phyloP scores from a whole-genome alignment of 2,888 invertebrate species.

The Pandemis cinnamomeana region DNA sequence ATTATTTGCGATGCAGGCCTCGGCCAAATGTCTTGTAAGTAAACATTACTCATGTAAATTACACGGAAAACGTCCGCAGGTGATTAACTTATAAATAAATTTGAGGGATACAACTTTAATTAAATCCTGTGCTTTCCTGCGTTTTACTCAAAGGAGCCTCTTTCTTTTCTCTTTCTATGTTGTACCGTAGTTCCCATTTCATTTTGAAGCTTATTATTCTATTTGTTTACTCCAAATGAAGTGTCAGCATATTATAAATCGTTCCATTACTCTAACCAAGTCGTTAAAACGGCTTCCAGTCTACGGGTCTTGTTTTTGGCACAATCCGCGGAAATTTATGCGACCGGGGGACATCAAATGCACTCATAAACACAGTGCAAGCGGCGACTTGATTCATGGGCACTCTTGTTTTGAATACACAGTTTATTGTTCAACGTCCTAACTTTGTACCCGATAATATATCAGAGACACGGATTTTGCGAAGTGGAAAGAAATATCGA shows the following conservation, averaged over 20 bases:
- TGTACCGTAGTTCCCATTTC: neutral
- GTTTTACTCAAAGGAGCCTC: neutral
- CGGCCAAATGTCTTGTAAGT: neutral
- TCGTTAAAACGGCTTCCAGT: constrained; percentile 42
- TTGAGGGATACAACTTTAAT: neutral
- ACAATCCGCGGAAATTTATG: constrained; percentile 73
- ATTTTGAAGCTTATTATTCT: neutral
- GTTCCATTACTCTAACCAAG: constrained; percentile 11
- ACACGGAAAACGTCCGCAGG: neutral
- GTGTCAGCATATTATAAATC: constrained; percentile 14
- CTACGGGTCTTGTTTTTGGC: constrained; percentile 71
- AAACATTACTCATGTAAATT: neutral
- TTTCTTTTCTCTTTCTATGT: neutral
- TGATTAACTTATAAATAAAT: neutral
- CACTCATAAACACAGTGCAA: constrained; percentile 76
- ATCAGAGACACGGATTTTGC: constrained; percentile 38
- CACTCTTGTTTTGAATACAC: constrained; percentile 64
- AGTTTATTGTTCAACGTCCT: constrained; percentile 56
- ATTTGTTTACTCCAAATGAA: neutral
- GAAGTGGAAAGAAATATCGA: constrained; percentile 24
- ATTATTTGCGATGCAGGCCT: neutral
- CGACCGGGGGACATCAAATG: constrained; percentile 70
- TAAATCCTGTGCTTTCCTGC: neutral
- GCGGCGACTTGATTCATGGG: constrained; percentile 64
- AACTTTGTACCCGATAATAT: constrained; percentile 41